phyloP scores from a whole-genome alignment of 2,888 invertebrate species.

The Pachycephus smyrnensis region DNA sequence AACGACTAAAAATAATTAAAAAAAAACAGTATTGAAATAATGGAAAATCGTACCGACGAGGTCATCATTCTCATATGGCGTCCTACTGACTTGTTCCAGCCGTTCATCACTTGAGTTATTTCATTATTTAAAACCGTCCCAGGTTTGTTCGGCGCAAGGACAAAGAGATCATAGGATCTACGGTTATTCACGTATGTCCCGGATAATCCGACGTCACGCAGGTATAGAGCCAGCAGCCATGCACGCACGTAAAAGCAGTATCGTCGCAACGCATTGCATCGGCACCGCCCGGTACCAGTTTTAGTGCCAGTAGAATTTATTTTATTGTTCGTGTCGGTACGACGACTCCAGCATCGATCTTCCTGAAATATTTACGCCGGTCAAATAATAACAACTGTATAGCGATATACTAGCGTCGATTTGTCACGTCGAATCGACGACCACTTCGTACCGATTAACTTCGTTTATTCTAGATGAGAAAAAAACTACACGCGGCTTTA shows the following conservation, averaged over 20 bases:
- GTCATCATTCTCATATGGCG: too few relatives aligned
- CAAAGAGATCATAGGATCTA: not conserved
- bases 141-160: not conserved
- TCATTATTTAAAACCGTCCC: not conserved
- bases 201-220: not conserved
- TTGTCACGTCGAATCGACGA: not conserved
- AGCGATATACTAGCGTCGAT: not conserved
- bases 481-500: not conserved
- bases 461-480: not conserved
- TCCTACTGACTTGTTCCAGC: not conserved
- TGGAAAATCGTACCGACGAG: not conserved
- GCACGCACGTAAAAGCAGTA: not conserved
- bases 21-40: not conserved
- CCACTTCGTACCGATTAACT: not conserved
- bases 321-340: not conserved
- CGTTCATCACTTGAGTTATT: not conserved
- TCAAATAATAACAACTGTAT: not conserved
- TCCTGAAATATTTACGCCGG: not conserved
- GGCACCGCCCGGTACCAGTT: not conserved
- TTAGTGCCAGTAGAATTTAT: not conserved
- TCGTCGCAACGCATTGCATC: not conserved
- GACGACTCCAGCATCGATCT: not conserved
- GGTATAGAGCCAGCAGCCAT: not conserved
- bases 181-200: not conserved
- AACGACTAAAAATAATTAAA: not conserved